Evolutionary conservation across 2,797 vertebrate genomes (phyloP).

Genomic region (Alcedo atthis): DNA sequence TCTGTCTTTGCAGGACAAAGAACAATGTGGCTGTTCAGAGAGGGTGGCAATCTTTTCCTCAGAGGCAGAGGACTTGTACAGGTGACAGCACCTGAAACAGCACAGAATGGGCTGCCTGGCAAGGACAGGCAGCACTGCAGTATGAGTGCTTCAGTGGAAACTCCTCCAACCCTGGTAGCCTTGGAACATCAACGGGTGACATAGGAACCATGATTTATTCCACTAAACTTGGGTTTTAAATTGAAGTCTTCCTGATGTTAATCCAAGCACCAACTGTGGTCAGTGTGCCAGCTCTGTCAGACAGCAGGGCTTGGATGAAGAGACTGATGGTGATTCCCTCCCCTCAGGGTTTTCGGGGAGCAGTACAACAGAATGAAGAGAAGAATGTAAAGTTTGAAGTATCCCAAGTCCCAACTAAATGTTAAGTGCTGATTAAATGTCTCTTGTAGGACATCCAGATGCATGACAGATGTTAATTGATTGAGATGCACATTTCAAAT

Average conservation of each 20-base stretch:
- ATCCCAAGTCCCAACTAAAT: background rate
- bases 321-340: background rate
- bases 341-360: background rate
- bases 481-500: background rate
- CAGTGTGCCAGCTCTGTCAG: too few relatives aligned
- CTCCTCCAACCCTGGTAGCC: background rate
- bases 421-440: background rate
- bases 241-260: fast-evolving
- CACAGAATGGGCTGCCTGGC: background rate
- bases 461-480: background rate
- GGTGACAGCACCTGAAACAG: background rate
- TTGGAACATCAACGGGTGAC: fast-evolving
- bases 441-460: background rate
- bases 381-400: background rate
- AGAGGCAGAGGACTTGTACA: fast-evolving
- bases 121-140: background rate
- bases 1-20: fast-evolving
- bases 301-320: background rate
- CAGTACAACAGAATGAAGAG: background rate
- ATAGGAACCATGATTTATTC: background rate
- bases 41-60: too few relatives aligned
- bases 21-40: background rate
- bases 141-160: fast-evolving
- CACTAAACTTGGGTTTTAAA: background rate
- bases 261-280: background rate